Base-by-base conservation (phyloP, 2,113 vertebrate species). In the Periophthalmodon schlosseri region DNA sequence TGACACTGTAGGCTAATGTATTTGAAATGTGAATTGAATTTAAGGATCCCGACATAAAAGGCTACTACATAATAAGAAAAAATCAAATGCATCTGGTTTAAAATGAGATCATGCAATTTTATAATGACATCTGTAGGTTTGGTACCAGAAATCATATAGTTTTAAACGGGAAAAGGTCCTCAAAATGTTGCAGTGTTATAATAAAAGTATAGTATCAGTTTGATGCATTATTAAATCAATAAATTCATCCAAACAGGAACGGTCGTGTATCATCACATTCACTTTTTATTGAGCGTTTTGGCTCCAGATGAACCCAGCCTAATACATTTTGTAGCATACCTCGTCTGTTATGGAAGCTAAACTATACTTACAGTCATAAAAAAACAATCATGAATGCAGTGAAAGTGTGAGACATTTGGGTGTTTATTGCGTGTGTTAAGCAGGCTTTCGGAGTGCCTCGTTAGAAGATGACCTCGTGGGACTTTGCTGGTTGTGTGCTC, bases 391-490 rank as follows among this genome's bases (percentile, higher is more conserved):
- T 63, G 28, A 18, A 28, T 34, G 14, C 18, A 13, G 34, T 44
- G 63, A 36, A 64, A 39, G 34, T 44, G 20, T n/a, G 1, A 10
- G 33, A 44, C 20, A 20, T 44, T n/a, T 66, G 21, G 18, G 54
- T 39, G 24, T 70, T 57, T 69, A 63, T 0, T 23, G 75, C 47
- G 18, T 68, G 63, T 74, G 60, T 61, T 65, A 54, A 47, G 70
- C 18, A 50, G 50, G 57, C 64, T 66, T 69, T 61, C 90, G 80
- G 82, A 90, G 80, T 90, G 79, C 84, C 85, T 91, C 71, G 84
- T 92, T 82, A 81, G 78, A 23, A 65, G 36, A 46, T 60, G 10
- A 70, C 58, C 68, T 69, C 56, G 8, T 1, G 12, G 14, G 68
- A 61, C 52, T 60, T 70, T 77, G 63, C 78, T 80, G 77, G 75